Evolutionary conservation across 2,113 vertebrate genomes (phyloP).

Genomic region (Lepisosteus osseus): DNA sequence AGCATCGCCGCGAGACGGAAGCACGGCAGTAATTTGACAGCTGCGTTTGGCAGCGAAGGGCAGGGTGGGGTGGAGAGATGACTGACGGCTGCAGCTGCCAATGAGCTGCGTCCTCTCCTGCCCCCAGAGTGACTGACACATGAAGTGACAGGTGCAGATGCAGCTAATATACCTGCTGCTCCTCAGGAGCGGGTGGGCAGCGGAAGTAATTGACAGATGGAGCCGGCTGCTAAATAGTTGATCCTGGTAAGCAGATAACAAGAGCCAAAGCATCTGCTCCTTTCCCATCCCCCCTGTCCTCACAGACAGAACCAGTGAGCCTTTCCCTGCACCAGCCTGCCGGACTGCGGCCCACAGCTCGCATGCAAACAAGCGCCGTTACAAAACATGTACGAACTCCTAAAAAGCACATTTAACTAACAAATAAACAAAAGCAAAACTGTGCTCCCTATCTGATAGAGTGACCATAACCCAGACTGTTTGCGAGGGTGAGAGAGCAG

Average conservation of each 20-base stretch:
- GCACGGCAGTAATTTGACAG: slow-evolving; percentile 17
- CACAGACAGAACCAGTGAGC: slow-evolving; percentile 8
- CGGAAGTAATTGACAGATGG: slow-evolving; percentile 24
- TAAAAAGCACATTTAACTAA: no score
- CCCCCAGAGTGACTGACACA: slow-evolving; percentile 36
- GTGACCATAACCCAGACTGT: no score
- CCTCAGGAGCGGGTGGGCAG: slow-evolving; percentile 9
- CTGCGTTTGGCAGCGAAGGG: slow-evolving; percentile 23
- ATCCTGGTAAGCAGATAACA: slow-evolving; percentile 20
- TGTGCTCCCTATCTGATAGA: no score
- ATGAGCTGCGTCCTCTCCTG: slow-evolving; percentile 40
- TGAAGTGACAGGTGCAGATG: slow-evolving; percentile 39
- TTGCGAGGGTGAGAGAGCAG: no score
- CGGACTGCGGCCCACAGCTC: slow-evolving; percentile 10
- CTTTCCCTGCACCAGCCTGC: slow-evolving; percentile 6
- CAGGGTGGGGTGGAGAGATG: slow-evolving; percentile 26
- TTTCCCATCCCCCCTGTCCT: slow-evolving; percentile 16
- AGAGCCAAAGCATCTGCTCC: slow-evolving; percentile 23
- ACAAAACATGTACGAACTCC: background rate
- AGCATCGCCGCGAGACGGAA: no score
- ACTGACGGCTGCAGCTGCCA: slow-evolving; percentile 33
- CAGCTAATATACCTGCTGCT: slow-evolving; percentile 20
- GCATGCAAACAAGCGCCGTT: background rate
- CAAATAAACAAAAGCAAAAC: no score
- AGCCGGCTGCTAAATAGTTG: slow-evolving; percentile 21